Percentiles rank a stretch among this genome's conserved stretches.
These are phyloP conservation scores for Heterotis niloticus DNA, from an alignment of 2,113 vertebrate species.

Conservation along the genomic window DNA sequence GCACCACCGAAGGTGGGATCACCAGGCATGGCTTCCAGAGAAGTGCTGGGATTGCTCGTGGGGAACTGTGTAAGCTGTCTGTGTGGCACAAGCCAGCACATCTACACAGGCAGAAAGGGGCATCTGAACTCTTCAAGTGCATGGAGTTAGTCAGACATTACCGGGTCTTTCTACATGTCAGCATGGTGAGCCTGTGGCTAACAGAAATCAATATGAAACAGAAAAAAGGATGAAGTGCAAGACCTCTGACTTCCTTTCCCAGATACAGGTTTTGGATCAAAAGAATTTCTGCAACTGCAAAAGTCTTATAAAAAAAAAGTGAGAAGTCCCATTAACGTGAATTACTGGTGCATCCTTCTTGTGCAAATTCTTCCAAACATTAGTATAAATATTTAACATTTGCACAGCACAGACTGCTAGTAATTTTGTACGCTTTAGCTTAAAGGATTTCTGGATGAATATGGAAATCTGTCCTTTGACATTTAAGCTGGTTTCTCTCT, in stretches of 20 bases:
- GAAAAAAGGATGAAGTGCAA: not conserved
- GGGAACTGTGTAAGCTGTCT: not conserved
- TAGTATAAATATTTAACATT: too few relatives aligned
- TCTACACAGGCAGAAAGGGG: not conserved
- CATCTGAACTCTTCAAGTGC: not conserved
- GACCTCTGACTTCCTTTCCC: not conserved
- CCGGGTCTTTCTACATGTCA: not conserved
- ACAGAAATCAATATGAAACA: not conserved
- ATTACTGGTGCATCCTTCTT: too few relatives aligned
- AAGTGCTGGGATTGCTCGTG: not conserved
- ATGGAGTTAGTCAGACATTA: not conserved
- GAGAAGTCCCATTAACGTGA: not conserved
- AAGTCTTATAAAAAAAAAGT: not conserved
- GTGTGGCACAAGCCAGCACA: not conserved
- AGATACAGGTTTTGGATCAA: not conserved
- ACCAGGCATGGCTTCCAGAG: not conserved
- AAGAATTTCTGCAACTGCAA: not conserved
- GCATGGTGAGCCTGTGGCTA: not conserved
- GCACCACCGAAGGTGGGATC: not conserved
- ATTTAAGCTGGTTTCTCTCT: too few relatives aligned
- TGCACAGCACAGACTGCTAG: too few relatives aligned
- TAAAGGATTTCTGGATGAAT: too few relatives aligned
- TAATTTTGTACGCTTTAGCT: too few relatives aligned
- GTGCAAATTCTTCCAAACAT: too few relatives aligned
- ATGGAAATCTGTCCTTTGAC: too few relatives aligned